Conservation (phyloP, 2,888 invertebrate genomes). For the Yponomeuta malinellus region DNA sequence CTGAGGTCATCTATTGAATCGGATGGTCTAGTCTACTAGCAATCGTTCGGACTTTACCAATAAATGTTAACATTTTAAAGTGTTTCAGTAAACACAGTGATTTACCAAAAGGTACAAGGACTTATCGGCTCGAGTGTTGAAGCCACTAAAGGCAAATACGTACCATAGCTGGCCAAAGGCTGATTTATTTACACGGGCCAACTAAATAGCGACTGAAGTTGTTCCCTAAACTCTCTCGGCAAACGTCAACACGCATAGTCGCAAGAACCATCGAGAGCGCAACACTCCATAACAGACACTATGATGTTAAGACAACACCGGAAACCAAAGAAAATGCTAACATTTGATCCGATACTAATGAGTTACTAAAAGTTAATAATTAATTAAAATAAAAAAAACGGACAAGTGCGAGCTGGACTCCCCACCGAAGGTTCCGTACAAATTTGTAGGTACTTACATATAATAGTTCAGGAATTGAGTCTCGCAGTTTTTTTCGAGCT, state of each 20-base stretch:
- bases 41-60: background rate
- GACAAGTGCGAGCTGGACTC: too few relatives aligned
- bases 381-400: too few relatives aligned
- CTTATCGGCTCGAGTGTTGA: background rate
- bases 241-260: conserved; percentile 31
- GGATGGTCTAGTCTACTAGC: background rate
- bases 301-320: conserved; percentile 42
- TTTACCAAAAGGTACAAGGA: background rate
- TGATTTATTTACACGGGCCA: conserved; percentile 31
- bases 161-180: conserved; percentile 9
- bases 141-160: conserved; percentile 5
- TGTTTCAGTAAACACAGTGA: background rate
- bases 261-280: conserved; percentile 27
- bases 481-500: too few relatives aligned
- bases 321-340: too few relatives aligned
- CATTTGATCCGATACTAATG: too few relatives aligned
- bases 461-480: too few relatives aligned
- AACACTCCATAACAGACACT: conserved; percentile 38
- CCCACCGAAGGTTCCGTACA: too few relatives aligned
- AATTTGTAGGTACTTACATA: too few relatives aligned
- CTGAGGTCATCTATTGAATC: background rate
- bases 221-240: conserved; percentile 20
- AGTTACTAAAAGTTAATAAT: too few relatives aligned
- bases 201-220: conserved; percentile 33
- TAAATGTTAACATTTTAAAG: background rate